Base-by-base conservation (phyloP, 2,797 vertebrate genomes). In the Tokudaia tokunoshimensis region DNA sequence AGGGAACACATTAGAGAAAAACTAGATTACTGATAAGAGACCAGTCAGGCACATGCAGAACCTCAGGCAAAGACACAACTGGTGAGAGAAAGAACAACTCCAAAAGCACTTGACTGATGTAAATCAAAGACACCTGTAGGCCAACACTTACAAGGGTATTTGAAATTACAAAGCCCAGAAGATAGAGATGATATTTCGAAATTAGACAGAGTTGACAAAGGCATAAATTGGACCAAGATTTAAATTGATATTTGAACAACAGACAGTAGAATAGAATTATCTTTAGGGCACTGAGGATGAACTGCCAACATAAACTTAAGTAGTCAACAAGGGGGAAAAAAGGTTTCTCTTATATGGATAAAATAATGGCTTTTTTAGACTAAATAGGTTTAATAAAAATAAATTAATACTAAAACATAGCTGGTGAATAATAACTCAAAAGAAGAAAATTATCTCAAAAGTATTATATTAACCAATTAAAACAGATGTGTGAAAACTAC, bases 341-440 rank as follows among this genome's bases (percentile, higher is more conserved):
- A 41, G 19, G 24, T 74, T 17, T 34, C 57, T 24, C 22, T 29
- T 65, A 57, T 84, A 85, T 37, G 29, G 17, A 9, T 44, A 81
- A 74, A 92, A 86, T 78, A 57, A 47, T 81, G 75, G 22, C 29
- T 44, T 70, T 92, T 63, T 63, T 29, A 90, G 50, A 61, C 6
- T 17, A n/a, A 61, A 89, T 84, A 7, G 7, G 19, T n/a, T 92
- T 85, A 92, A 67, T 65, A 80, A 89, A 88, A 95, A 50, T 85
- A 15, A 85, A 88, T 57, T 91, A 84, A 67, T 37, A 19, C 22
- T 76, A 37, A 67, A 89, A 20, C 50, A 59, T 4, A 89, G n/a
- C 29, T 63, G 31, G 20, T 89, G 41, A 91, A 50, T 84, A 6
- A 50, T 83, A 52, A 50, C 50, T 91, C 31, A 80, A 94, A 44